These are phyloP conservation scores for Heliconius ethilla DNA, from an alignment of 2,888 invertebrate genomes.

Conservation along the genomic window DNA sequence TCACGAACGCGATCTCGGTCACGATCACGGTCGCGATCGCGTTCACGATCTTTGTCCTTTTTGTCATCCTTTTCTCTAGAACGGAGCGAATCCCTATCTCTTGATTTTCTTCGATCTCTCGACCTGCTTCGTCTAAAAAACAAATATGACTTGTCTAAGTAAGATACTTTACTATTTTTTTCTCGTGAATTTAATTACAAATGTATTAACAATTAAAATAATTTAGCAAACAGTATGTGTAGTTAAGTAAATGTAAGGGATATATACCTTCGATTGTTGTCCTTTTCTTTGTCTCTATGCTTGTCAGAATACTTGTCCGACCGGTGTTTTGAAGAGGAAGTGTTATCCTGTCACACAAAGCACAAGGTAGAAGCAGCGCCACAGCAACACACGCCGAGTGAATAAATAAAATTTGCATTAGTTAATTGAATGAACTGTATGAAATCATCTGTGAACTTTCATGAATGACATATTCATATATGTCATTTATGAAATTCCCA, in stretches of 20 bases:
- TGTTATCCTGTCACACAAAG: conserved; percentile 83
- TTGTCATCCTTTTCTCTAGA: conserved; percentile 80
- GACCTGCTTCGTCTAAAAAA: conserved; percentile 69
- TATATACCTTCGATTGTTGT: conserved; percentile 67
- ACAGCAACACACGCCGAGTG: conserved; percentile 83
- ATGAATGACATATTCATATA: conserved; percentile 54
- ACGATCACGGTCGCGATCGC: conserved; percentile 57
- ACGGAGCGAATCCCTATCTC: conserved; percentile 83
- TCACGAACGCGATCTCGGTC: conserved; percentile 58
- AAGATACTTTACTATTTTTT: not conserved
- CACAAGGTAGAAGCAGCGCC: conserved; percentile 83
- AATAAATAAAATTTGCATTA: conserved; percentile 81
- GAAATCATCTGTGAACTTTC: conserved; percentile 65
- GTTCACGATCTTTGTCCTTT: conserved; percentile 63
- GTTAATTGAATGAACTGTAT: conserved; percentile 68
- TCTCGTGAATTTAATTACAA: not conserved
- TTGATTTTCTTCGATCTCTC: conserved; percentile 78
- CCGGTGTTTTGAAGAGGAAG: conserved; percentile 81
- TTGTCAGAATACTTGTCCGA: conserved; percentile 81
- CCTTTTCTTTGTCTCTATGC: conserved; percentile 76
- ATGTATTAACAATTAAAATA: no score
- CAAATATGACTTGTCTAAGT: not conserved
- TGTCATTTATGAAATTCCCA: conserved; percentile 66
- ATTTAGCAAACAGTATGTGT: not conserved
- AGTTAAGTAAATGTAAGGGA: no score